Evolutionary conservation across 2,113 vertebrate species (phyloP).

Genomic region (Sinocyclocheilus maitianheensis): DNA sequence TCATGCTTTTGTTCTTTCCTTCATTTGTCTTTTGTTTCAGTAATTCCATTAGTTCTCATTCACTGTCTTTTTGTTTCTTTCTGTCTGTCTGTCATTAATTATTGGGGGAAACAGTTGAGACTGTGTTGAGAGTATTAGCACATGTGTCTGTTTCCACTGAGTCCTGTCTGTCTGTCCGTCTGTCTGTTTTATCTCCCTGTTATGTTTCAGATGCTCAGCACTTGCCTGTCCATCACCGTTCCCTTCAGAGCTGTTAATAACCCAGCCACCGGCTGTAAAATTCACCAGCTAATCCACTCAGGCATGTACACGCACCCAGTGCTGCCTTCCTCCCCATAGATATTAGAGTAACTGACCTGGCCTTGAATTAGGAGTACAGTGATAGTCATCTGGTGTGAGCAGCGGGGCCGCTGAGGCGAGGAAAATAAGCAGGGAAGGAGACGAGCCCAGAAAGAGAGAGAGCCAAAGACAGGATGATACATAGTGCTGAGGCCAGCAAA

Average conservation of each 20-base stretch:
- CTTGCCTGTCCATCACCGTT: conserved; percentile 61
- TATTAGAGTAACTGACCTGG: conserved; percentile 58
- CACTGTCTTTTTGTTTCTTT: neutral
- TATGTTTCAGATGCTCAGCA: conserved; percentile 45
- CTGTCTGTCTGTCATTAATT: neutral
- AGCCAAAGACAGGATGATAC: neutral
- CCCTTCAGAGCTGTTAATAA: conserved; percentile 57
- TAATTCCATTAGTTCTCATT: neutral
- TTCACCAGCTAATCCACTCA: conserved; percentile 52
- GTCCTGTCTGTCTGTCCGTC: neutral
- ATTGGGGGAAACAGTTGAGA: conserved; percentile 39
- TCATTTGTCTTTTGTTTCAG: neutral
- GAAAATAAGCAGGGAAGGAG: conserved; percentile 50
- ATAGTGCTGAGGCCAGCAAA: conserved; percentile 48
- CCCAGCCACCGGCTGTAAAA: conserved; percentile 64
- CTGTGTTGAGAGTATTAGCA: conserved; percentile 1
- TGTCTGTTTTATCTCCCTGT: conserved; percentile 44
- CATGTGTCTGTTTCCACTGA: neutral
- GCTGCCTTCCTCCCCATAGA: conserved; percentile 18
- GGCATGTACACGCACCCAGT: conserved; percentile 19
- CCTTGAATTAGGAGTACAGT: conserved; percentile 68
- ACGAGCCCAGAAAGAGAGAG: conserved; percentile 19
- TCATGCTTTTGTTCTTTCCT: neutral
- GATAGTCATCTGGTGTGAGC: conserved; percentile 59
- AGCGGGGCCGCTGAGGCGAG: conserved; percentile 52